These are phyloP conservation scores for Eupsilia transversa DNA, from an alignment of 2,888 invertebrate genomes.

Conservation along the genomic window DNA sequence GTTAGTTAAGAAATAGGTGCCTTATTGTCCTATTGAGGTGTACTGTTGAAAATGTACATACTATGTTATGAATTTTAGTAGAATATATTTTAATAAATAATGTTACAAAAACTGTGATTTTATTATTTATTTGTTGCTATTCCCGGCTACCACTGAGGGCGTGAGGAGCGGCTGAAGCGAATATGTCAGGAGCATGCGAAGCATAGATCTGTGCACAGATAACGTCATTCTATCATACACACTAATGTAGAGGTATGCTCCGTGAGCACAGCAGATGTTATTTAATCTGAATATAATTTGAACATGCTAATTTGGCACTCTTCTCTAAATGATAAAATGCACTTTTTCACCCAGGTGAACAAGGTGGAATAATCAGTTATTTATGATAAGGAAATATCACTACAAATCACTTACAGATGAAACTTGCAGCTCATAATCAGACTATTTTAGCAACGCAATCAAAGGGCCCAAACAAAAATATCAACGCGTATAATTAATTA, in stretches of 20 bases:
- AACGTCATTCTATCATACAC: conserved; percentile 37
- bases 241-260: not conserved
- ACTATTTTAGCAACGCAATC: conserved; percentile 22
- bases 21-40: conserved; percentile 86
- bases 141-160: not conserved
- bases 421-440: not conserved
- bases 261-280: not conserved
- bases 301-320: not conserved
- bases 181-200: conserved; percentile 17
- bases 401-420: not conserved
- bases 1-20: conserved; percentile 80
- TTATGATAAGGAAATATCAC: not conserved
- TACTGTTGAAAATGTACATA: conserved; percentile 89
- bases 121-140: conserved; percentile 56
- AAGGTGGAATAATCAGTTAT: not conserved
- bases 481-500: conserved; percentile 56
- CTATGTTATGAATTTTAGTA: conserved; percentile 87
- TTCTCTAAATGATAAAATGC: not conserved
- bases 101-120: conserved; percentile 79
- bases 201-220: conserved; percentile 49
- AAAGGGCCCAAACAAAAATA: conserved; percentile 37
- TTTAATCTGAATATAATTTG: not conserved
- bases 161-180: conserved; percentile 8
- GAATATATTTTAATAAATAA: conserved; percentile 89
- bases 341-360: not conserved